These are phyloP conservation scores for Rhogogaster chlorosoma DNA, from an alignment of 2,888 invertebrate species.

Conservation along the genomic window DNA sequence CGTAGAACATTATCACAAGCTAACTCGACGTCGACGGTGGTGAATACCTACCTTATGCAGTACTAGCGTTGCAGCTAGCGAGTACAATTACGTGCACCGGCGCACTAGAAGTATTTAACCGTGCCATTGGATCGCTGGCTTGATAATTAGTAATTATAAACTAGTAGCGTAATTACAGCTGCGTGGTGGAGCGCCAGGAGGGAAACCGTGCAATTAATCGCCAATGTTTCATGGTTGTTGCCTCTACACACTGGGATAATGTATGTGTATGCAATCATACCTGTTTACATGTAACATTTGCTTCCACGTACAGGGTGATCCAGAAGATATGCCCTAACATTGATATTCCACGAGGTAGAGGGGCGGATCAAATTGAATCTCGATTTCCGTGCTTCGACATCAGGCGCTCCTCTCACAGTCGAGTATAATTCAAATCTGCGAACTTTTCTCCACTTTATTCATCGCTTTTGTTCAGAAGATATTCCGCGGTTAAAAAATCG, in stretches of 20 bases:
- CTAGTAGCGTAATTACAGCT: constrained; percentile 46
- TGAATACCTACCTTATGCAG: background rate
- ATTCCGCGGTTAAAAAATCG: background rate
- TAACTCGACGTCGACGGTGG: constrained; percentile 22
- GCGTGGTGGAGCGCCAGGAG: constrained; percentile 36
- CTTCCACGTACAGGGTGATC: constrained; percentile 6
- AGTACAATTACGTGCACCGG: constrained; percentile 45
- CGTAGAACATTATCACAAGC: constrained; percentile 20
- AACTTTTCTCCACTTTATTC: background rate
- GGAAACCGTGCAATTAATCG: constrained; percentile 51
- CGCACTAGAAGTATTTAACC: constrained; percentile 49
- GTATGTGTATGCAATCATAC: background rate
- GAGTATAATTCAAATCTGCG: background rate
- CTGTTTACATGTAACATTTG: constrained; percentile 32
- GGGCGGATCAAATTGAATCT: background rate
- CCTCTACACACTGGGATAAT: constrained; percentile 21
- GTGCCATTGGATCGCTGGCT: constrained; percentile 49
- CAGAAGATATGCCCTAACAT: background rate
- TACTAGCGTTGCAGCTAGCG: constrained; percentile 3
- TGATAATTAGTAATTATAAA: constrained; percentile 51
- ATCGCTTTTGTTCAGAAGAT: background rate
- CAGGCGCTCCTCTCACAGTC: background rate
- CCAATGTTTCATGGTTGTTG: constrained; percentile 46
- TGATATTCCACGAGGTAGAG: background rate
- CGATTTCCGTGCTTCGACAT: background rate